Evolutionary conservation across 2,888 invertebrate species (phyloP).

Genomic region (Pegoplata infirma): DNA sequence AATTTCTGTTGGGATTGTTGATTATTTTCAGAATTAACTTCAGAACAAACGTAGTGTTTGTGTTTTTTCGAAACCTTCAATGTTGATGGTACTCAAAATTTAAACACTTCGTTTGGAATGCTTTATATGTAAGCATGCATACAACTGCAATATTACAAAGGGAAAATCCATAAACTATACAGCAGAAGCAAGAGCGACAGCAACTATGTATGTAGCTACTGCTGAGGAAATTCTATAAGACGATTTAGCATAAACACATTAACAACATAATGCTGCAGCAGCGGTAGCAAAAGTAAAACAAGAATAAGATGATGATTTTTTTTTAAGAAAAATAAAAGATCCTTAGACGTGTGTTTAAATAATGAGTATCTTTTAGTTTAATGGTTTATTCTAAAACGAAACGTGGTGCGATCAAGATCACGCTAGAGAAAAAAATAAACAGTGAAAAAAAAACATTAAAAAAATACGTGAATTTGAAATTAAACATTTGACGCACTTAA

Average conservation of each 20-base stretch:
- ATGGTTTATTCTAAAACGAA: slow-evolving; percentile 74
- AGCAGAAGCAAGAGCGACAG: slow-evolving; percentile 45
- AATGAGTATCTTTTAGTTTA: slow-evolving; percentile 72
- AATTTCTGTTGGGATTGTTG: too few relatives aligned
- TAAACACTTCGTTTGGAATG: too few relatives aligned
- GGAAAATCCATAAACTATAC: slow-evolving; percentile 58
- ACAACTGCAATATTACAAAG: slow-evolving; percentile 40
- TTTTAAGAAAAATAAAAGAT: slow-evolving; percentile 33
- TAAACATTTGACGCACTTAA: slow-evolving; percentile 30
- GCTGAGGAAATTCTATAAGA: slow-evolving; percentile 35
- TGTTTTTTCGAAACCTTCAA: too few relatives aligned
- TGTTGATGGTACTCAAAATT: not conserved
- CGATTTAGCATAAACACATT: slow-evolving; percentile 28
- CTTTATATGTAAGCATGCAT: slow-evolving; percentile 24
- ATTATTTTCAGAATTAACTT: too few relatives aligned
- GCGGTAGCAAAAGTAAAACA: slow-evolving; percentile 13
- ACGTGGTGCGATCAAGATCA: slow-evolving; percentile 75
- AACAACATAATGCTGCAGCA: slow-evolving; percentile 12
- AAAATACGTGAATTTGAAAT: slow-evolving; percentile 41
- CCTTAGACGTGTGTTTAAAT: slow-evolving; percentile 73
- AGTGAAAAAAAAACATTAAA: slow-evolving; percentile 24
- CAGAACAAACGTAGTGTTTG: too few relatives aligned
- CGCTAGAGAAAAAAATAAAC: slow-evolving; percentile 45
- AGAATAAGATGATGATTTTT: not conserved
- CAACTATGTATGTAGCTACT: slow-evolving; percentile 29